phyloP scores from a whole-genome alignment of 2,888 invertebrate species.

The Habrosyne pyritoides region DNA sequence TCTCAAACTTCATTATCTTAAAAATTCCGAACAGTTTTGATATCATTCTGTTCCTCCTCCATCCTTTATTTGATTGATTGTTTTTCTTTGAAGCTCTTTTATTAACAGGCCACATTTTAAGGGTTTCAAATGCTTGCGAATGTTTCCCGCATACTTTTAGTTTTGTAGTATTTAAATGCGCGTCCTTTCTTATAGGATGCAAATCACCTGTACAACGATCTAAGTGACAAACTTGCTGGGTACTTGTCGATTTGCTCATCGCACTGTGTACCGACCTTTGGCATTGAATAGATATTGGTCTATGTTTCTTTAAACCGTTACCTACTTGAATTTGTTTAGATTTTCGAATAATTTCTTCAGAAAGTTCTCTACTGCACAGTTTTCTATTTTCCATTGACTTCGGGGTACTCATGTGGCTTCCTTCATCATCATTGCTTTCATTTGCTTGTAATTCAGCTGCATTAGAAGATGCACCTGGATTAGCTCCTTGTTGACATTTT shows the following conservation, averaged over 20 bases:
- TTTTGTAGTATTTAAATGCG: not conserved
- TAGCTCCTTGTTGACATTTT: not conserved
- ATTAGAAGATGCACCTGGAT: not conserved
- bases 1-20: not conserved
- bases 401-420: not conserved
- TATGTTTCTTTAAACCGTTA: not conserved
- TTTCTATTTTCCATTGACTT: not conserved
- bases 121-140: slow-evolving; percentile 4
- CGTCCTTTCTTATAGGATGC: not conserved
- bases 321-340: slow-evolving; percentile 4
- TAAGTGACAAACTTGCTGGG: not conserved
- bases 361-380: not conserved
- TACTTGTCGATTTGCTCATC: not conserved
- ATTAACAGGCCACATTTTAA: not conserved
- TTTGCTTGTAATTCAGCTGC: not conserved
- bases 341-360: not conserved
- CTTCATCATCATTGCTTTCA: not conserved
- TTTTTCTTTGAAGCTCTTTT: not conserved
- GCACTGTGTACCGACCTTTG: not conserved
- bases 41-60: not conserved
- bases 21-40: not conserved
- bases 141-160: slow-evolving; percentile 4
- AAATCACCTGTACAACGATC: not conserved
- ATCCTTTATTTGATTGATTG: not conserved
- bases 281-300: slow-evolving; percentile 5